Base-by-base conservation (phyloP, 2,113 vertebrate species). In the Cynopterus brachyotis region DNA sequence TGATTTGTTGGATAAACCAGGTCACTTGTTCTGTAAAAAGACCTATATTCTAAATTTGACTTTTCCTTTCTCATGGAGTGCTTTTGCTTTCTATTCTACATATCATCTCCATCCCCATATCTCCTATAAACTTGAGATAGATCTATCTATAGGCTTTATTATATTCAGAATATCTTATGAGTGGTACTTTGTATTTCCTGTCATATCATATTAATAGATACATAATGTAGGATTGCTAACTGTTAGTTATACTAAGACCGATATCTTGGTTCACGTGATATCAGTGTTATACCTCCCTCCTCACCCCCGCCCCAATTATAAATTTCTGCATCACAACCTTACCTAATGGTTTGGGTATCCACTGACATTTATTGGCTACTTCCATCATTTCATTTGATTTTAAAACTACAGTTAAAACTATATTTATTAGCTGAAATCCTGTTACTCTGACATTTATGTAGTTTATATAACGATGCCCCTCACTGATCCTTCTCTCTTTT, bases 251-350 rank as follows among this genome's bases (percentile, higher is more conserved):
- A 50, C 40, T 75, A 76, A 84, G 26, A 60, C 20, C 69, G 40
- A 62, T 64, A 17, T 45, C n/a, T 73, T 26, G 12, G 16, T 57
- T 90, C 35, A 57, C 26, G 5, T 60, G 30, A 6, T 87, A 60
- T 72, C 42, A 94, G 5, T 72, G 32, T 89, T 79, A 85, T 66
- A 50, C 13, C 50, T 50, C 15, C 50, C 50, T 26, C 57, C 22
- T 24, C 9, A 26, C 11, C 3, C 5, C 26, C 32, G 30, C 12
- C 50, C 50, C 50, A 50, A 86, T 79, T 94, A 62, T 73, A 50
- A 70, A 92, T 95, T 92, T 91, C 12, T 92, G 28, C 9, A 66
- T 91, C 15, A 73, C 37, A 94, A 69, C 35, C 84, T 83, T 79
- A 78, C 5, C 3, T 57, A 73, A 76, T 82, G 45, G 10, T 79